phyloP scores from a whole-genome alignment of 1,140 invertebrate species.

The Aphelenchoides avenae region DNA sequence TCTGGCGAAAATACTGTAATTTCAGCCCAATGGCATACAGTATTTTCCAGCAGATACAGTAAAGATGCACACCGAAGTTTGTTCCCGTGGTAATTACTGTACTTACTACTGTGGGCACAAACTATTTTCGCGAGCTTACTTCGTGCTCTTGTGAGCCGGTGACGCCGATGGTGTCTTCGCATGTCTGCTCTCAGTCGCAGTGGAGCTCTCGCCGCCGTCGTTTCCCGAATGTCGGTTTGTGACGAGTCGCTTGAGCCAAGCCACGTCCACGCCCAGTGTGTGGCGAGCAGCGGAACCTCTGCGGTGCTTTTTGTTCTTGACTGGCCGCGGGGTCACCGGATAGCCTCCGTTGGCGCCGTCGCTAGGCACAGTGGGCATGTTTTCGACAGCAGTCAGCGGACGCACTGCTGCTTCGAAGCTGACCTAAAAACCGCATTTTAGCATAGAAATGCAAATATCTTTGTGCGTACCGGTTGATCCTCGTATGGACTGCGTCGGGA shows the following conservation, averaged over 20 bases:
- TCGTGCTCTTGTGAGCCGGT: too few species aligned
- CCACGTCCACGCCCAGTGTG: conserved; percentile 53
- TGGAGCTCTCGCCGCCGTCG: too few species aligned
- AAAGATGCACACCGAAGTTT: too few species aligned
- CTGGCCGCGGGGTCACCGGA: background rate
- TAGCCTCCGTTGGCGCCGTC: background rate
- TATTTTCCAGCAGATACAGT: too few species aligned
- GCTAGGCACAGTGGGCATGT: conserved; percentile 7
- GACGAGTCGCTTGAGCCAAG: conserved; percentile 50
- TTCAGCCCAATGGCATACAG: too few species aligned
- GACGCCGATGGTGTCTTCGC: too few species aligned
- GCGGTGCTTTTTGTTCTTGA: conserved; percentile 36
- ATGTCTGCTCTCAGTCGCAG: too few species aligned
- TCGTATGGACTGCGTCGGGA: conserved; percentile 34
- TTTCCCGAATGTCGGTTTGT: conserved; percentile 36
- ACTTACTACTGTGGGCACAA: too few species aligned
- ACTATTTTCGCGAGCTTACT: too few species aligned
- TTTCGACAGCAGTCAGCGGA: too few species aligned
- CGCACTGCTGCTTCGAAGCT: background rate
- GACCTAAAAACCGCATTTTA: background rate
- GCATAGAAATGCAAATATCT: background rate
- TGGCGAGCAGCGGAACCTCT: conserved; percentile 44
- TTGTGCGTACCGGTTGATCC: conserved; percentile 23
- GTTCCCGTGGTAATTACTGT: too few species aligned
- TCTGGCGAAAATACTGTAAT: too few species aligned